Base-by-base conservation (phyloP, 2,888 invertebrate species). In the Drosophila kanekoi region DNA sequence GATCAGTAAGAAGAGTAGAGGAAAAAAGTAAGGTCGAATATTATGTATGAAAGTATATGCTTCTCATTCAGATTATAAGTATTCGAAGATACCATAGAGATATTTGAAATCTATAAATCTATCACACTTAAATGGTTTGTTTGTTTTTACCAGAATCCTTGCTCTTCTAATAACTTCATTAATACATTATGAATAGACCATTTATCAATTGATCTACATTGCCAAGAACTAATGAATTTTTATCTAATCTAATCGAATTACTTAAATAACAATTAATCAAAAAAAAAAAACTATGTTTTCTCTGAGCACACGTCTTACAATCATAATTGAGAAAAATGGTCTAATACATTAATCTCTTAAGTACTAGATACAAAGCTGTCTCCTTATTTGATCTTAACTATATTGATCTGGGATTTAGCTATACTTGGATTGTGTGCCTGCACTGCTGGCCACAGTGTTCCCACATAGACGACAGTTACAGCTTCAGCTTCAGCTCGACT, bases 221-320 rank as follows among this genome's bases (percentile, higher is more conserved):
- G 14, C 10, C 10, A 40, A 4, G 23, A 35, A 5, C 43, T 14
- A 43, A 28, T 23, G 35, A 11, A 18, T 4, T 28, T 43, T 20
- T 56, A 44, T 18, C 20, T 56, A 8, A 28, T 4, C 41, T 44
- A 32, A 60, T 28, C 23, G 18, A 10, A 16, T 5, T 14, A 48
- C 33, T 71, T 48, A 59, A 72, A 67, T 37, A 44, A 37, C 41
- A 74, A 68, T 61, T 53, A 57, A 61, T 61, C 74, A 72, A 74
- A 18, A 16, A 72, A 74, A 18, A 16, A 54, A 35, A 16, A 3
- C 23, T 23, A 14, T 37, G 4, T 54, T 35, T 35, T 35, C 35
- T 23, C 14, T 35, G 2, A 33, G 32, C 14, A 40, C 40, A 40
- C 10, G 40, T 40, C 16, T 40, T 16, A 40, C 16, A 23, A 54